Percentiles rank a stretch among this genome's conserved stretches.
phyloP scores from a whole-genome alignment of 1,140 invertebrate genomes.

The Formica exsecta region DNA sequence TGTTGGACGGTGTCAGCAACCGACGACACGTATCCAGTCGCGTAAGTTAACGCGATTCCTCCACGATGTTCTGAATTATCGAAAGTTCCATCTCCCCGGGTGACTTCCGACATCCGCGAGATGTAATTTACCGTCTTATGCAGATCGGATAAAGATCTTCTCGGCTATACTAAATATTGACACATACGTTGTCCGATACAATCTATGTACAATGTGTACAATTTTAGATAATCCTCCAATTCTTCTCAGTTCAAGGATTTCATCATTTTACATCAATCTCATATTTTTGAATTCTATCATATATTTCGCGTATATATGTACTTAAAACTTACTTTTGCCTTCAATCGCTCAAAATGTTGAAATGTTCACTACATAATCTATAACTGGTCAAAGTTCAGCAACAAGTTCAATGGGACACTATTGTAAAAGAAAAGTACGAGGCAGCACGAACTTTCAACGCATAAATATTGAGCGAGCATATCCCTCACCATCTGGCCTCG shows the following conservation, averaged over 20 bases:
- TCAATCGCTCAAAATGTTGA: slow-evolving; percentile 14
- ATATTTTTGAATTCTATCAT: not conserved
- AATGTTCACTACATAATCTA: slow-evolving; percentile 33
- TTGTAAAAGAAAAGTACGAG: slow-evolving; percentile 44
- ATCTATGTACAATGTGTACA: not conserved
- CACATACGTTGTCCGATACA: not conserved
- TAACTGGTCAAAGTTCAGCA: slow-evolving; percentile 51
- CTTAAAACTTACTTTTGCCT: slow-evolving; percentile 39
- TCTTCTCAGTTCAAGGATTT: not conserved
- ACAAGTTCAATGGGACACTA: slow-evolving; percentile 63
- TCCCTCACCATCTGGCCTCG: slow-evolving; percentile 58
- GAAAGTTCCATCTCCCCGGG: not conserved
- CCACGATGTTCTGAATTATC: slow-evolving; percentile 2
- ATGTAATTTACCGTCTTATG: slow-evolving; percentile 8
- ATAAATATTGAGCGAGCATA: slow-evolving; percentile 72
- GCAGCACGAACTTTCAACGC: slow-evolving; percentile 57
- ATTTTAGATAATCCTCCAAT: not conserved
- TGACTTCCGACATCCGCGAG: not conserved
- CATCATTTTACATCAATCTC: not conserved
- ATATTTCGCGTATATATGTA: not conserved
- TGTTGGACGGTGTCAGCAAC: slow-evolving; percentile 53
- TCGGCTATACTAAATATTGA: not conserved
- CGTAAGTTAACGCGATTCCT: slow-evolving; percentile 28
- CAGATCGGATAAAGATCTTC: slow-evolving; percentile 4
- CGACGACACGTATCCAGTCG: slow-evolving; percentile 44